Percentiles rank a stretch among this genome's conserved stretches.
phyloP scores from a whole-genome alignment of 2,113 vertebrate genomes.

The Tricholaema leucomelas region DNA sequence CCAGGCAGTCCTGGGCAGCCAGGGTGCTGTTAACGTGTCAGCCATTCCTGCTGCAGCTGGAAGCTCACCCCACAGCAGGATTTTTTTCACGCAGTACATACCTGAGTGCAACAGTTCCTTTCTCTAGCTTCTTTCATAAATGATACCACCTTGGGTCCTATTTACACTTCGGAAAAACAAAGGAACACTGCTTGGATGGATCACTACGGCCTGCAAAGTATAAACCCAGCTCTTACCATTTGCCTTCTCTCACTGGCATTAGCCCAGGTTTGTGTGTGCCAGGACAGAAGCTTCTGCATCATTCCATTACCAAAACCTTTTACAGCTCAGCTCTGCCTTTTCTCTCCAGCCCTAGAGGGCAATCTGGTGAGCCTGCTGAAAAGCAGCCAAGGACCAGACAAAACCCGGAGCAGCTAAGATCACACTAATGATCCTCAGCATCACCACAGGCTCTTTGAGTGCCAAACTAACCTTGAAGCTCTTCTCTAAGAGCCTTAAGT shows the following conservation, averaged over 20 bases:
- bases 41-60: neutral
- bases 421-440: neutral
- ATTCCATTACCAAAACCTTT: neutral
- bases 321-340: neutral
- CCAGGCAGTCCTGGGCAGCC: neutral
- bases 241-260: constrained; percentile 5
- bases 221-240: neutral
- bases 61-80: neutral
- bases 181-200: neutral
- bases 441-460: neutral
- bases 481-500: neutral
- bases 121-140: neutral
- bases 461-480: neutral
- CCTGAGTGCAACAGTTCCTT: neutral
- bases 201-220: neutral
- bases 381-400: neutral
- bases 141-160: neutral
- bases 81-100: neutral
- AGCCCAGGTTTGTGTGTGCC: neutral
- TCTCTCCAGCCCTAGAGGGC: neutral
- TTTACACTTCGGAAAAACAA: neutral
- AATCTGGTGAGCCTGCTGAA: neutral
- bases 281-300: neutral
- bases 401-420: neutral
- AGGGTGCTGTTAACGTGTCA: neutral